Evolutionary conservation across 2,797 vertebrate genomes (phyloP).

Genomic region (Diplodus sargus): DNA sequence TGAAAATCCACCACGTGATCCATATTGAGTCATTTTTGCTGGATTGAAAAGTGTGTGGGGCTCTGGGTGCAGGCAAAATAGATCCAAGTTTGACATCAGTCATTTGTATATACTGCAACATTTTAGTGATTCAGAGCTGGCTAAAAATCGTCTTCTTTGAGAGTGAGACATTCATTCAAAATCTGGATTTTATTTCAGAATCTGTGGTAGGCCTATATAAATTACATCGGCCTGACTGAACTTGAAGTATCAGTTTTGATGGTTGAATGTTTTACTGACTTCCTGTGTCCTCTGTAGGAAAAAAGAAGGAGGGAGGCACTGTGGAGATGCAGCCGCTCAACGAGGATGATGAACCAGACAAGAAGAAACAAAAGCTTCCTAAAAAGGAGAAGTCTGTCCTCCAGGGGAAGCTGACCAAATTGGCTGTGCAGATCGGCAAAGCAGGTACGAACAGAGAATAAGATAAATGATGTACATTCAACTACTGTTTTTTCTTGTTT

Average conservation of each 20-base stretch:
- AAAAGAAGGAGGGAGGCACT: constrained; percentile 88
- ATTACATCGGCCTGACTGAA: neutral
- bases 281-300: constrained; percentile 79
- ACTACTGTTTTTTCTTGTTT: neutral
- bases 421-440: constrained; percentile 98
- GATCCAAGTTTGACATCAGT: too few relatives aligned
- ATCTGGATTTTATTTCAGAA: neutral
- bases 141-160: too few relatives aligned
- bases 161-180: neutral
- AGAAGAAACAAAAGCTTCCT: constrained; percentile 91
- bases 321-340: constrained; percentile 96
- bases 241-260: neutral
- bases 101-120: too few relatives aligned
- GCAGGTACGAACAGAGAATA: constrained; percentile 85
- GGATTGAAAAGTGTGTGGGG: too few relatives aligned
- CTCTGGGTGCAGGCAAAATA: too few relatives aligned
- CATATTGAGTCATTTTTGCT: too few relatives aligned
- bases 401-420: constrained; percentile 97
- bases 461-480: neutral
- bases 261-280: neutral
- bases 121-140: too few relatives aligned
- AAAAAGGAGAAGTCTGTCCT: constrained; percentile 99
- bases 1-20: too few relatives aligned
- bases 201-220: neutral
- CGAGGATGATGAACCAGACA: constrained; percentile 87